phyloP scores from a whole-genome alignment of 2,113 vertebrate species.

The Girardinichthys multiradiatus region DNA sequence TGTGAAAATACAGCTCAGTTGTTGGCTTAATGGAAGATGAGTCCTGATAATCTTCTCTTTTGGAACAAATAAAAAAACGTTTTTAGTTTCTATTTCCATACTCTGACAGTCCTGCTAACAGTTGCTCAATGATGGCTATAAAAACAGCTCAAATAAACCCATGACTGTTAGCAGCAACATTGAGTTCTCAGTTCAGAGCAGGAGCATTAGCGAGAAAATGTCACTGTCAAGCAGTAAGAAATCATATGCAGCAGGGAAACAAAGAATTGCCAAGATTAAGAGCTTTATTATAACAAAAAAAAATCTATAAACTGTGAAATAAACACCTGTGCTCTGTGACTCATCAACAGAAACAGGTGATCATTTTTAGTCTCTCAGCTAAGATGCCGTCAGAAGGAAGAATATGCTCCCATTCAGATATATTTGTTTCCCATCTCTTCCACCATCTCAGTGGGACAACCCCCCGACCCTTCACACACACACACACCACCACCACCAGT shows the following conservation, averaged over 20 bases:
- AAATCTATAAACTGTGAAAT: neutral
- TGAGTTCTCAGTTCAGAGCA: neutral
- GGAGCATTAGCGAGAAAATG: neutral
- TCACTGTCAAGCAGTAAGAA: slow-evolving; percentile 8
- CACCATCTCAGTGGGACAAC: slow-evolving; percentile 54
- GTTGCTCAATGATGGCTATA: neutral
- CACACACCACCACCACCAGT: neutral
- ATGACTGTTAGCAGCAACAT: neutral
- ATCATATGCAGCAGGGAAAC: neutral
- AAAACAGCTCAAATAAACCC: neutral
- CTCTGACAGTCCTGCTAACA: neutral
- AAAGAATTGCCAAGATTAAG: slow-evolving; percentile 18
- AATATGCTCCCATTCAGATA: slow-evolving; percentile 53
- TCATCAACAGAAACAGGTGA: slow-evolving; percentile 65
- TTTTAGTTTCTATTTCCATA: neutral
- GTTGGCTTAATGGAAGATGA: neutral
- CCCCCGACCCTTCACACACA: slow-evolving; percentile 28
- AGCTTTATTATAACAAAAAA: slow-evolving; percentile 16
- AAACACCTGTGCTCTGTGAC: slow-evolving; percentile 43
- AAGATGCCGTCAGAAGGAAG: slow-evolving; percentile 46
- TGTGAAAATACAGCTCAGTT: neutral
- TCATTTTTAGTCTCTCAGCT: slow-evolving; percentile 43
- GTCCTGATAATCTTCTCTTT: neutral
- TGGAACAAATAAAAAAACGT: neutral
- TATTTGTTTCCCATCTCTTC: slow-evolving; percentile 63